These are phyloP conservation scores for Aulostomus chinensis DNA, from an alignment of 2,797 vertebrate species.

Conservation along the genomic window DNA sequence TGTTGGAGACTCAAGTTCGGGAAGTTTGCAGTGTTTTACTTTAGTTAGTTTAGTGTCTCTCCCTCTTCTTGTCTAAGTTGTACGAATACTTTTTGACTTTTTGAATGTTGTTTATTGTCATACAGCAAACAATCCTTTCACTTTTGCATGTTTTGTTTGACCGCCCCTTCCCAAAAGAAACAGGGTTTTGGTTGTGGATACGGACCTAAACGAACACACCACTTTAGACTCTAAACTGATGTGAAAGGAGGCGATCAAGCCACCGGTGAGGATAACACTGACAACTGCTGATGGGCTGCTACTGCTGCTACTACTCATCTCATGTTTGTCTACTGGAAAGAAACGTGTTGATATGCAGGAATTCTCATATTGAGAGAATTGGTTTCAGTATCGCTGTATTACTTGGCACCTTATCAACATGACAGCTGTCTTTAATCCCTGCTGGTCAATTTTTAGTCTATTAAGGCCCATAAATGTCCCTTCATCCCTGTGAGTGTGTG, in stretches of 20 bases:
- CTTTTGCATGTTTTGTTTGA: not conserved
- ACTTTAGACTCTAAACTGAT: constrained; percentile 37
- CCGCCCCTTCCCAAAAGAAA: constrained; percentile 21
- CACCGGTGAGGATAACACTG: no score
- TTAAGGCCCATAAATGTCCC: constrained; percentile 8
- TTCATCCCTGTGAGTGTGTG: constrained; percentile 25
- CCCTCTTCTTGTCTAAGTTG: no score
- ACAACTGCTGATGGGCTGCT: no score
- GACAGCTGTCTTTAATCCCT: constrained; percentile 12
- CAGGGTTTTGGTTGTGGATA: constrained; percentile 27
- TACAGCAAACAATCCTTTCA: not conserved
- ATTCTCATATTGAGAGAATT: no score
- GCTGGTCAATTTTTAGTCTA: constrained; percentile 5
- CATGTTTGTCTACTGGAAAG: not conserved
- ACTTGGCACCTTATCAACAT: no score
- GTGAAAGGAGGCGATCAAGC: constrained; percentile 7
- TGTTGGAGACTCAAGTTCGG: constrained; percentile 1
- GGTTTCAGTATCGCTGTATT: no score
- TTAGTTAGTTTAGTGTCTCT: not conserved
- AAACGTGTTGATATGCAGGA: not conserved
- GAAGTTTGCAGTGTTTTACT: not conserved
- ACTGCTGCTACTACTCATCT: not conserved
- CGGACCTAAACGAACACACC: constrained; percentile 39
- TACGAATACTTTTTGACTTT: no score
- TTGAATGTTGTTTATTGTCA: not conserved